phyloP scores from a whole-genome alignment of 1,140 invertebrate genomes.

The Hestina assimilis region DNA sequence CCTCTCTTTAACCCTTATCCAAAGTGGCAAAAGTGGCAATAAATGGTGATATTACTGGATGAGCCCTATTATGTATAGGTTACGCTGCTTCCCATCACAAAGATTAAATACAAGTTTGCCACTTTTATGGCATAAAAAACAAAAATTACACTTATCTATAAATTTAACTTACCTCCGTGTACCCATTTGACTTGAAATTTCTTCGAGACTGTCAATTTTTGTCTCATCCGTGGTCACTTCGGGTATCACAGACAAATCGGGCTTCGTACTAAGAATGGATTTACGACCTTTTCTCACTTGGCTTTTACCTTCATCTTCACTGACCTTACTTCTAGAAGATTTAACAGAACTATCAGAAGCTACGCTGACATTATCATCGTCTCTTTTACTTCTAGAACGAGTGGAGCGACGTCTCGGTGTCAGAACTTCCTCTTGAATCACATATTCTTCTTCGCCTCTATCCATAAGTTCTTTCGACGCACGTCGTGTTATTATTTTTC shows the following conservation, averaged over 20 bases:
- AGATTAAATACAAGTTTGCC: too few relatives aligned
- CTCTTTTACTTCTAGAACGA: conserved; percentile 48
- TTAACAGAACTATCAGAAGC: conserved; percentile 49
- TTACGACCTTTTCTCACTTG: conserved; percentile 52
- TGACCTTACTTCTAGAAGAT: conserved; percentile 45
- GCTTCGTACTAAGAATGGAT: conserved; percentile 47
- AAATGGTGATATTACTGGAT: too few relatives aligned
- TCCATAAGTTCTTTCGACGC: conserved; percentile 55
- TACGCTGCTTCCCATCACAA: too few relatives aligned
- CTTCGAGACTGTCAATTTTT: conserved; percentile 3
- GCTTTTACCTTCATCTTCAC: conserved; percentile 41
- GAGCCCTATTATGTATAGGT: too few relatives aligned
- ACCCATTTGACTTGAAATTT: conserved; percentile 10
- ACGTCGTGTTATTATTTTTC: conserved; percentile 54
- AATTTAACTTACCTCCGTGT: conserved; percentile 44
- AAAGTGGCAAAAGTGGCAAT: too few relatives aligned
- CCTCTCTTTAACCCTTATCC: too few relatives aligned
- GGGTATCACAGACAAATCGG: conserved; percentile 73
- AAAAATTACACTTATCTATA: too few relatives aligned
- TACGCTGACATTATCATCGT: conserved; percentile 56
- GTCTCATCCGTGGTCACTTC: conserved; percentile 53
- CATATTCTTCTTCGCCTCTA: conserved; percentile 39
- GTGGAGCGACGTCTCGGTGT: conserved; percentile 51
- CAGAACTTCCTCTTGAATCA: conserved; percentile 38
- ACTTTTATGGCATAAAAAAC: too few relatives aligned